Percentiles rank a stretch among this genome's conserved stretches.
Conservation (phyloP, 2,113 vertebrate species). For the Apteryx owenii region DNA sequence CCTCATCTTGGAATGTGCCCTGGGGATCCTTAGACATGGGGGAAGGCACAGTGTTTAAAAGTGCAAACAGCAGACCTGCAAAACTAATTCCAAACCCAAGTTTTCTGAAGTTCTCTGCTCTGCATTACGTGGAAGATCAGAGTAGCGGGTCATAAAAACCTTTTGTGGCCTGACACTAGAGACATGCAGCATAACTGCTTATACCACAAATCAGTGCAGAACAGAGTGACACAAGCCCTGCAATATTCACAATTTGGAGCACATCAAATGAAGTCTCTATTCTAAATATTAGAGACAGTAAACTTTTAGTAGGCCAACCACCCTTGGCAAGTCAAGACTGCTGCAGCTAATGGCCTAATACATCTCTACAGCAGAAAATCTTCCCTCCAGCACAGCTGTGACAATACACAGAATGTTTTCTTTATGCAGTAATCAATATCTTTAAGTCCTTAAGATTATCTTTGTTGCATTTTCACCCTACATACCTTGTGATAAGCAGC, state of each 20-base stretch:
- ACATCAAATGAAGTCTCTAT: not conserved
- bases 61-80: not conserved
- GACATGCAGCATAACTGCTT: no score
- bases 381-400: not conserved
- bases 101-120: not conserved
- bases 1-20: constrained; percentile 31
- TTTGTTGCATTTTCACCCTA: not conserved
- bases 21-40: not conserved
- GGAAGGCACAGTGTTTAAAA: not conserved
- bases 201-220: not conserved
- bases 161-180: not conserved
- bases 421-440: not conserved
- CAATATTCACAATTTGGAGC: not conserved
- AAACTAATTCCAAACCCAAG: not conserved
- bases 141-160: not conserved
- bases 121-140: not conserved
- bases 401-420: not conserved
- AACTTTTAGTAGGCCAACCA: not conserved
- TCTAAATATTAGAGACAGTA: not conserved
- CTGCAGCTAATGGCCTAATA: not conserved
- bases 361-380: not conserved
- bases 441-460: no score
- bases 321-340: not conserved
- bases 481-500: no score
- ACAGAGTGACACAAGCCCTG: not conserved